Evolutionary conservation across 2,113 vertebrate genomes (phyloP).

Genomic region (Phyllostomus discolor): DNA sequence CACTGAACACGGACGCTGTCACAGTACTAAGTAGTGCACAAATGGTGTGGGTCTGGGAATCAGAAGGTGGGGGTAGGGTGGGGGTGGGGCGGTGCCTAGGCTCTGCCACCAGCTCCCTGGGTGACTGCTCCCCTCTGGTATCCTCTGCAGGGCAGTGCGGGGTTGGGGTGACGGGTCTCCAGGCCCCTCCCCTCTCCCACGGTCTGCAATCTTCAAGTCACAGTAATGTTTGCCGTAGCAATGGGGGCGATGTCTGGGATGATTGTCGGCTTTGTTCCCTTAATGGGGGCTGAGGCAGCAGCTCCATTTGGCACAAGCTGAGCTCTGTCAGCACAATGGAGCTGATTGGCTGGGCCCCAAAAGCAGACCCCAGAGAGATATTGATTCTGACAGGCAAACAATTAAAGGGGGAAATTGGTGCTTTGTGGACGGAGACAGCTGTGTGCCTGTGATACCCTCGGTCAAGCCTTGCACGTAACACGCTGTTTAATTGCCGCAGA

Average conservation of each 20-base stretch:
- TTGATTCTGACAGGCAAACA: conserved; percentile 66
- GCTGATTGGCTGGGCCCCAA: conserved; percentile 30
- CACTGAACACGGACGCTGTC: background rate
- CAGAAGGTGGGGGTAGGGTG: background rate
- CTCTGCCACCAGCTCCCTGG: background rate
- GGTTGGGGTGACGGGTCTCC: background rate
- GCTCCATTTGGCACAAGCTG: conserved; percentile 31
- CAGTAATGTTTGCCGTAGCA: background rate
- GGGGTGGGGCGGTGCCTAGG: too few species aligned
- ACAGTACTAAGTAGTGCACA: background rate
- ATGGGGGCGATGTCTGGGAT: conserved; percentile 12
- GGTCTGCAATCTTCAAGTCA: conserved; percentile 47
- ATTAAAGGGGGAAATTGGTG: conserved; percentile 43
- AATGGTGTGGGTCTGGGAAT: background rate
- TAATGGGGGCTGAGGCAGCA: conserved; percentile 2
- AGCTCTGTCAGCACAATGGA: background rate
- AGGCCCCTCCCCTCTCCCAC: background rate
- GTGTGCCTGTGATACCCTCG: background rate
- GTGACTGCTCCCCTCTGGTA: background rate
- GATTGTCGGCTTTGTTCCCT: conserved; percentile 49
- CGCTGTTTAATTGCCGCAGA: background rate
- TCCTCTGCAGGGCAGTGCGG: background rate
- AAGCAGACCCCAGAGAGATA: conserved; percentile 43
- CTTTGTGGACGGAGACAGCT: conserved; percentile 28
- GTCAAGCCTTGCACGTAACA: background rate